Base-by-base conservation (phyloP, 2,113 vertebrate species). In the Sinocyclocheilus anshuiensis region DNA sequence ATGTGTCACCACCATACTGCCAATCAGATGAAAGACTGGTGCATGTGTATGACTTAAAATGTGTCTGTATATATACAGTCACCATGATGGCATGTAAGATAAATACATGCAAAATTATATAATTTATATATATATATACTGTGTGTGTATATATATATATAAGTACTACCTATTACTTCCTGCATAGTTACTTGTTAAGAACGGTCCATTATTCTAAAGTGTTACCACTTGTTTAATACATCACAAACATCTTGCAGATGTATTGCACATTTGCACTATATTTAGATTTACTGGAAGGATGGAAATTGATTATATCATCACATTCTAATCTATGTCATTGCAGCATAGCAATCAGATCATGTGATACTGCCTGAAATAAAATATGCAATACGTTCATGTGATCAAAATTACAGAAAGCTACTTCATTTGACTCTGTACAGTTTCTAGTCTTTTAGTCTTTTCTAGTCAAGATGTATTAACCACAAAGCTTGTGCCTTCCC, bases 231-330 rank as follows among this genome's bases (percentile, higher is more conserved):
- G 29, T 63, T 63, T 12, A 63, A 11, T 13, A 26, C 59, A 3
- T 5, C 42, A 45, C 13, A 33, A 18, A 33, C 15, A 36, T 0
- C 2, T 71, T 18, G 15, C 5, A 0, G 15, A 9, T 18, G 13
- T 20, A 71, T 7, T 61, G 11, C 42, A 42, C 42, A 42, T 42
- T 45, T 45, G 9, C 1, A 11, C 16, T 36, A 50, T 6, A 12
- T 42, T 65, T 57, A n/a, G 72, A 22, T 72, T 83, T 71, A 71
- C 36, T 84, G 69, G 69, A 24, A 84, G 26, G 10, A 20, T 55
- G 29, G 39, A 65, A 24, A 45, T 10, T 2, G 2, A 45, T 45
- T 45, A 11, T 45, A 45, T 45, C 42, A 45, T 45, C 42, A 45
- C 42, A 45, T 45, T 45, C 42, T 45, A 9, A 45, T 45, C 9